Evolutionary conservation across 1,140 invertebrate genomes (phyloP).

Genomic region (Pogonognathellus flavescens): DNA sequence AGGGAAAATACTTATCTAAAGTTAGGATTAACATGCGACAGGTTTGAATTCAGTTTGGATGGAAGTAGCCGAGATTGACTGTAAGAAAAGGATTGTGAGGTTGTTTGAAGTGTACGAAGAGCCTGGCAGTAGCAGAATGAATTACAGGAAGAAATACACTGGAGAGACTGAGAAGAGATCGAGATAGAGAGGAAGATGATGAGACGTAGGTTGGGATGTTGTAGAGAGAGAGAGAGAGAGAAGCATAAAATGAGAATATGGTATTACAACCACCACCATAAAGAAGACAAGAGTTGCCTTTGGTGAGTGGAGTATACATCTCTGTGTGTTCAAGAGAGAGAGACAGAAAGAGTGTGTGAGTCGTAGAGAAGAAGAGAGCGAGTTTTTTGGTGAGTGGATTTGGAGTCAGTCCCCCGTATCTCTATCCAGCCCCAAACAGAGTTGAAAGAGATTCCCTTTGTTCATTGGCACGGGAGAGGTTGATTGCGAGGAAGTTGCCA

Average conservation of each 20-base stretch:
- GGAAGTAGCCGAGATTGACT: not conserved
- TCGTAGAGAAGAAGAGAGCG: not conserved
- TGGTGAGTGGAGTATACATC: too few relatives aligned
- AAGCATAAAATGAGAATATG: too few relatives aligned
- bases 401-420: conserved; percentile 18
- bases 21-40: not conserved
- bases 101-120: not conserved
- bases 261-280: too few relatives aligned
- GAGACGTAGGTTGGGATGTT: not conserved
- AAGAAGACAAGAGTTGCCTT: too few relatives aligned
- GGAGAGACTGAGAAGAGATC: not conserved
- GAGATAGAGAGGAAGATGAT: not conserved
- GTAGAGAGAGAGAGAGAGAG: not conserved
- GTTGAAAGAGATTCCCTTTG: conserved; percentile 57
- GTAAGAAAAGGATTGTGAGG: not conserved
- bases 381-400: not conserved
- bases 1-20: too few relatives aligned
- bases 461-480: conserved; percentile 59
- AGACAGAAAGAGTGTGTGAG: conserved; percentile 18
- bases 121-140: not conserved
- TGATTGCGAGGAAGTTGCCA: conserved; percentile 60
- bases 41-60: not conserved
- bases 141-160: not conserved
- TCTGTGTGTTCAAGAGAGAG: too few relatives aligned
- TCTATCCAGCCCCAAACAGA: conserved; percentile 56